Evolutionary conservation across 2,888 invertebrate genomes (phyloP).

Genomic region (Stictocephala bisonia): DNA sequence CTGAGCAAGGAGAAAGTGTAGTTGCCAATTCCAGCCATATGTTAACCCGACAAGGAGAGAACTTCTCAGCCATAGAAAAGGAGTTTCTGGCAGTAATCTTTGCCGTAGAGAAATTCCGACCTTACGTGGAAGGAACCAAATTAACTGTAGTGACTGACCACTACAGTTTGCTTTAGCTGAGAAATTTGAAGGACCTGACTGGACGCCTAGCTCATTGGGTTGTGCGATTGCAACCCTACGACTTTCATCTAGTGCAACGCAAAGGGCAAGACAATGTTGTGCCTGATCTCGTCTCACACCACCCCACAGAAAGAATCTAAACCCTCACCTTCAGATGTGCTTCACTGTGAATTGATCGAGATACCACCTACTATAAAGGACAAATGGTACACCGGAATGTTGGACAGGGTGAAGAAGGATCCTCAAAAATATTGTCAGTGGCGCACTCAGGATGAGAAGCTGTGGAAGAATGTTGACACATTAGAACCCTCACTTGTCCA

Average conservation of each 20-base stretch:
- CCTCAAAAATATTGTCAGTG: neutral
- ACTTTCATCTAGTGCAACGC: conserved; percentile 12
- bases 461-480: neutral
- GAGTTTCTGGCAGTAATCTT: conserved; percentile 56
- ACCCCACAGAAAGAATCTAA: no score
- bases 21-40: conserved; percentile 57
- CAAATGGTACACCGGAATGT: conserved; percentile 19
- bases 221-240: conserved; percentile 46
- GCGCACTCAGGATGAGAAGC: neutral
- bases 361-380: neutral
- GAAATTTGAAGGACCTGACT: conserved; percentile 49
- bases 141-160: conserved; percentile 1
- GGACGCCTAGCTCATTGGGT: conserved; percentile 55
- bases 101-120: conserved; percentile 54
- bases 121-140: no score
- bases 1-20: conserved; percentile 52
- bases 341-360: neutral
- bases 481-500: neutral
- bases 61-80: conserved; percentile 54
- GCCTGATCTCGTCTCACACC: conserved; percentile 6
- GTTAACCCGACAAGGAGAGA: conserved; percentile 51
- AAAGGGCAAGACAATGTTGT: conserved; percentile 37
- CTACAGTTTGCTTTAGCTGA: conserved; percentile 13
- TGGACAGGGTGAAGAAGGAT: neutral
- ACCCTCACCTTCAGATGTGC: no score